Base-by-base conservation (phyloP, 2,888 invertebrate species). In the Eustalomyia histrio region DNA sequence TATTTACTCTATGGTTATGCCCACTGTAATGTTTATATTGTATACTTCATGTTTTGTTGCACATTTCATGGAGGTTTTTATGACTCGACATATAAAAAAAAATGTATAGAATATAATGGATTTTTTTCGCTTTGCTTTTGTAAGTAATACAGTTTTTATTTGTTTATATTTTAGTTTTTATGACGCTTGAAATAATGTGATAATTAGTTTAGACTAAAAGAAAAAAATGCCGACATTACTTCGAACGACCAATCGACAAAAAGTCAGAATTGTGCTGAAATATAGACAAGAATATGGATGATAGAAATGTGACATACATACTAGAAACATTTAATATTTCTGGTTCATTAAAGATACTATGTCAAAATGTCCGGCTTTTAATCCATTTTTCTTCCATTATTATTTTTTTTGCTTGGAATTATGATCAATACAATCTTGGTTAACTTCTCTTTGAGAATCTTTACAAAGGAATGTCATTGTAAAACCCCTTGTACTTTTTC, bases 161-260 rank as follows among this genome's bases (percentile, higher is more conserved):
- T 83, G 82, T 82, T 83, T 82, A 82, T 74, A 55, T 80, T 82
- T 83, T 65, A 74, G 78, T 78, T 83, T 83, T 84, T 84, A 83
- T 84, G 84, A 83, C 79, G 83, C 83, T 83, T 84, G 84, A 83
- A 83, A 84, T 84, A 84, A 83, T 84, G 84, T 84, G 84, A 84
- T 84, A 84, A 84, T 84, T 84, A 84, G 83, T 80, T 82, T 75
- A 83, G 79, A 81, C 74, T 76, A 81, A 76, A 81, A 65, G 81
- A 60, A 78, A 65, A n/a, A 69, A 81, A 78, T 71, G 67, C 78
- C 81, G 81, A 68, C 78, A 52, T 65, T 29, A 53, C 67, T 57
- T 18, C n/a, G 24, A 43, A 21, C 55, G 55, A 14, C 21, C 18
- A 43, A 67, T 57, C 7, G 24, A 39, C n/a, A 43, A 21, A 21